phyloP scores from a whole-genome alignment of 2,113 vertebrate species.

The Panthera uncia region DNA sequence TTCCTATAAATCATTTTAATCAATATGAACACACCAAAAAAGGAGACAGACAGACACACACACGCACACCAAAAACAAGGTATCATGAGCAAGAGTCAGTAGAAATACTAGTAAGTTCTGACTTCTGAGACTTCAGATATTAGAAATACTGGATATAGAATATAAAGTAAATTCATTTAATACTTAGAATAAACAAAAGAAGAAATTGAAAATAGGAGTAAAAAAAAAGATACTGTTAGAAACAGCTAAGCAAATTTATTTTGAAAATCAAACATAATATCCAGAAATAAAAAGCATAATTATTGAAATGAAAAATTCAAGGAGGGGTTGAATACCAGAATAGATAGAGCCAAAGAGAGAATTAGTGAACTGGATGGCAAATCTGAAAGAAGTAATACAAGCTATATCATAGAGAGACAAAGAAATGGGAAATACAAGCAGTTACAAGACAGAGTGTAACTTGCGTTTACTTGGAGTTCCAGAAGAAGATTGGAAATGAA shows the following conservation, averaged over 20 bases:
- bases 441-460: neutral
- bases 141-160: neutral
- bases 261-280: neutral
- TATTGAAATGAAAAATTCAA: neutral
- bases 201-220: neutral
- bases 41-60: neutral
- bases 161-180: neutral
- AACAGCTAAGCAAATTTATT: neutral
- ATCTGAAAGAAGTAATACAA: neutral
- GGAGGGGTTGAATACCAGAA: neutral
- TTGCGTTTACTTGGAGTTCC: neutral
- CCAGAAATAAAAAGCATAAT: neutral
- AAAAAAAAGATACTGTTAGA: neutral
- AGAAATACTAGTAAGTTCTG: neutral
- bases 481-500: neutral
- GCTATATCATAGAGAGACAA: neutral
- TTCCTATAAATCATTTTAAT: neutral
- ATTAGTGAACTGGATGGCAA: neutral
- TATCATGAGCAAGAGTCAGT: neutral
- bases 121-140: neutral
- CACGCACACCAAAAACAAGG: no score
- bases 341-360: neutral
- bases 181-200: neutral
- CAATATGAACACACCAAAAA: neutral
- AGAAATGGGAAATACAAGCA: neutral